Percentiles rank a stretch among this genome's conserved stretches.
phyloP scores from a whole-genome alignment of 1,140 invertebrate genomes.

The Nasonia vitripennis region DNA sequence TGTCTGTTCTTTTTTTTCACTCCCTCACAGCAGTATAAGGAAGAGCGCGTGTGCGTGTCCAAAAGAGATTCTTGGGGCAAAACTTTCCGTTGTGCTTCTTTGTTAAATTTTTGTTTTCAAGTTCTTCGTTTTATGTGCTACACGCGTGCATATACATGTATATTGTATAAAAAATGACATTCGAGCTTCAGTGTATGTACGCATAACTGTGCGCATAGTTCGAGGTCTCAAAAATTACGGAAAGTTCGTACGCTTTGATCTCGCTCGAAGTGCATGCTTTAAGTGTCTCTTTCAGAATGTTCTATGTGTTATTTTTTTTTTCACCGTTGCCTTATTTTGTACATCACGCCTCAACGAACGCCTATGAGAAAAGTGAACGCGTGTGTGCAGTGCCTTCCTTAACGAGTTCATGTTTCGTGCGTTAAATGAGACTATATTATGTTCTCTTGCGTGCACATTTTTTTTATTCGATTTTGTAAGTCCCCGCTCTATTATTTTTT shows the following conservation, averaged over 20 bases:
- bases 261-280: conserved; percentile 73
- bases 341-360: conserved; percentile 58
- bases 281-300: conserved; percentile 74
- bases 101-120: not conserved
- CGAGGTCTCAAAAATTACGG: conserved; percentile 26
- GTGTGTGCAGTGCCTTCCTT: conserved; percentile 43
- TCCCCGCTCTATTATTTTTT: conserved; percentile 7
- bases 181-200: conserved; percentile 7
- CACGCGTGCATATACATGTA: not conserved
- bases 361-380: conserved; percentile 54
- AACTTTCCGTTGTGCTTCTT: conserved; percentile 45
- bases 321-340: conserved; percentile 67
- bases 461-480: conserved; percentile 40
- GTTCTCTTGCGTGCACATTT: conserved; percentile 40
- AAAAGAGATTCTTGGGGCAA: conserved; percentile 46
- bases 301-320: conserved; percentile 67
- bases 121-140: not conserved
- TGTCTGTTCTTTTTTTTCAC: conserved; percentile 20
- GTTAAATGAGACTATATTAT: conserved; percentile 40
- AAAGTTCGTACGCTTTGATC: conserved; percentile 54
- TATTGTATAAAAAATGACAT: not conserved
- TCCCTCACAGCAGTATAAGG: conserved; percentile 17
- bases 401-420: conserved; percentile 49
- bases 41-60: conserved; percentile 48
- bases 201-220: conserved; percentile 23